phyloP scores from a whole-genome alignment of 2,797 vertebrate genomes.

The Enteromius paludinosus region DNA sequence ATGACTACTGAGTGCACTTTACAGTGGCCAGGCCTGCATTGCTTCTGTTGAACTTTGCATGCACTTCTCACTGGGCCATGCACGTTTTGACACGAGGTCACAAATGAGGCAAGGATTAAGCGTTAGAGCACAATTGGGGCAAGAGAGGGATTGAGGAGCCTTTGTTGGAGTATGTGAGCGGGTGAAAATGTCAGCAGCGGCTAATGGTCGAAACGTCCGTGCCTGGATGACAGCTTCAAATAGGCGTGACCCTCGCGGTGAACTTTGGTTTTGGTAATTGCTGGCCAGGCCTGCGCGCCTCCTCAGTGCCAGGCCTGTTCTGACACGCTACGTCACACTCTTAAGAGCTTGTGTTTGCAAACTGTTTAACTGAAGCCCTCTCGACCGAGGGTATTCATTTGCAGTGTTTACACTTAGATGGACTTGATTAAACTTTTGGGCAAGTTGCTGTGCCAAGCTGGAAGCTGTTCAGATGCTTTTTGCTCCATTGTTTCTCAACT shows the following conservation, averaged over 20 bases:
- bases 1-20: conserved; percentile 59
- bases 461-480: conserved; percentile 30
- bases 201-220: conserved; percentile 16
- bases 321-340: conserved; percentile 13
- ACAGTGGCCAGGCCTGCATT: conserved; percentile 37
- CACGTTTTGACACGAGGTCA: conserved; percentile 60
- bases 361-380: conserved; percentile 21
- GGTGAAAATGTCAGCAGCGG: conserved; percentile 32
- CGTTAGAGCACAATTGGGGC: conserved; percentile 65
- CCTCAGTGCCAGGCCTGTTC: background rate
- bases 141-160: conserved; percentile 57
- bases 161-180: conserved; percentile 10
- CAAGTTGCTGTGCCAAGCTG: conserved; percentile 35
- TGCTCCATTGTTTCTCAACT: conserved; percentile 20
- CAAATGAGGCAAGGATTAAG: conserved; percentile 64
- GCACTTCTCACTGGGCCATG: conserved; percentile 20
- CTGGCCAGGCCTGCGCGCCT: background rate
- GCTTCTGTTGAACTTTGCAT: conserved; percentile 63
- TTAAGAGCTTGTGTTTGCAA: conserved; percentile 39
- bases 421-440: conserved; percentile 28
- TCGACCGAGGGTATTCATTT: conserved; percentile 9
- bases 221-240: conserved; percentile 43
- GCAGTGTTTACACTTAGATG: conserved; percentile 26
- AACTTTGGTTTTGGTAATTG: conserved; percentile 30
- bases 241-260: conserved; percentile 38